These are phyloP conservation scores for Gonatopus flavifemur DNA, from an alignment of 1,140 invertebrate genomes.

Conservation along the genomic window DNA sequence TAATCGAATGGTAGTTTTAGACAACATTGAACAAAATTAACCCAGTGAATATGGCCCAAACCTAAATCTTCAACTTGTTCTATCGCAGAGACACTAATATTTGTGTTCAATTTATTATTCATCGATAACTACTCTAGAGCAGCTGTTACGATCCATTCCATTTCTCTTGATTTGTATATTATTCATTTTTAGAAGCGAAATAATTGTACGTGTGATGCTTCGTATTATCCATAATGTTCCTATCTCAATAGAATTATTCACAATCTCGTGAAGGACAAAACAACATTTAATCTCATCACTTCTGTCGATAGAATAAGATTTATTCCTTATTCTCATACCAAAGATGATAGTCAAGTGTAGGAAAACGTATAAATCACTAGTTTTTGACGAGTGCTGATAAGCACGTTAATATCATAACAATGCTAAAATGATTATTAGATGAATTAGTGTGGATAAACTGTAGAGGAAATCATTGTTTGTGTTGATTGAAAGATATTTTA, in stretches of 20 bases:
- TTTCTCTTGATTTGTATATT: background rate
- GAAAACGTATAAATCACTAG: constrained; percentile 31
- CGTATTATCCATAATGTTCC: constrained; percentile 32
- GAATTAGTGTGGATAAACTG: constrained; percentile 18
- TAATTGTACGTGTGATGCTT: no score
- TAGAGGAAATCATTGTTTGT: constrained; percentile 16
- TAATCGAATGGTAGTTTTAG: constrained; percentile 27
- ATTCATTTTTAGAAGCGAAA: constrained; percentile 4
- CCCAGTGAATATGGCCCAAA: constrained; percentile 32
- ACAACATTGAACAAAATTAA: constrained; percentile 16
- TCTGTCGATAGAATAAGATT: constrained; percentile 29
- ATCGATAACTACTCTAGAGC: no score
- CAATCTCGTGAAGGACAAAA: constrained; percentile 7
- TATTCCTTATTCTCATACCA: constrained; percentile 37
- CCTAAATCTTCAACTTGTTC: constrained; percentile 14
- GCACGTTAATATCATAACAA: constrained; percentile 29
- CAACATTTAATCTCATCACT: constrained; percentile 14
- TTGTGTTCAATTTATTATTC: no score
- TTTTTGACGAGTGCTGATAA: no score
- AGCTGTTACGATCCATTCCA: background rate
- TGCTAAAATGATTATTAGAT: constrained; percentile 18
- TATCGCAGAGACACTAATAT: constrained; percentile 19
- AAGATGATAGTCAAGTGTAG: constrained; percentile 38
- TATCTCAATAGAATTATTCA: constrained; percentile 25
- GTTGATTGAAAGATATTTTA: constrained; percentile 13